Evolutionary conservation across 2,888 invertebrate species (phyloP).

Genomic region (Drosophila histrio): DNA sequence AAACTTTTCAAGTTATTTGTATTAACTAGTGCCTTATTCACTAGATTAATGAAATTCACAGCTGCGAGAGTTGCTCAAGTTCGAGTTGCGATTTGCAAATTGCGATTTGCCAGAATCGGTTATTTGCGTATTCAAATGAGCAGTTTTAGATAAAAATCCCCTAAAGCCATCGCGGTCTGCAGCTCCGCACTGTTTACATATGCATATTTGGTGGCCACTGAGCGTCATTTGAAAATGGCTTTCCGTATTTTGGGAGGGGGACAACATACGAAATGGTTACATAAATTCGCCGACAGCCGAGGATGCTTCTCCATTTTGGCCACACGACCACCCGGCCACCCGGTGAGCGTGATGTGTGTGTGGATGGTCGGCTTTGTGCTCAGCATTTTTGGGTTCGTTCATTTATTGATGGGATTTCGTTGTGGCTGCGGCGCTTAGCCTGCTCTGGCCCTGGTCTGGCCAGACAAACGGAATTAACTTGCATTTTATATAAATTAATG

Average conservation of each 20-base stretch:
- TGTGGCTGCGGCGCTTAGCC: conserved; percentile 67
- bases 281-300: conserved; percentile 44
- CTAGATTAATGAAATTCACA: conserved; percentile 47
- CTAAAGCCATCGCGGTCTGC: conserved; percentile 60
- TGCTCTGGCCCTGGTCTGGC: conserved; percentile 31
- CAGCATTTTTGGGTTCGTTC: conserved; percentile 62
- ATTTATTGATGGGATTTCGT: conserved; percentile 75
- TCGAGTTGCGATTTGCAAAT: conserved; percentile 5
- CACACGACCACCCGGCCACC: not conserved
- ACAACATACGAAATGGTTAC: conserved; percentile 46
- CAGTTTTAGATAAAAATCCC: conserved; percentile 73
- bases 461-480: conserved; percentile 81
- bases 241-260: conserved; percentile 54
- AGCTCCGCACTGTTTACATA: conserved; percentile 63
- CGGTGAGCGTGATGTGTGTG: conserved; percentile 11
- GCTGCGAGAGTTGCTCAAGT: conserved; percentile 49
- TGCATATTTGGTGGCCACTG: conserved; percentile 66
- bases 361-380: conserved; percentile 22
- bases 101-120: conserved; percentile 30
- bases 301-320: conserved; percentile 4
- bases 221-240: conserved; percentile 71
- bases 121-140: conserved; percentile 82
- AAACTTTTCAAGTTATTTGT: conserved; percentile 3
- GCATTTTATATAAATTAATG: conserved; percentile 82
- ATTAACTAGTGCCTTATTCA: conserved; percentile 7